A percentile compares a stretch with the other conserved stretches of the same genome.
These are phyloP conservation scores for Prochilodus magdalenae DNA, from an alignment of 2,113 vertebrate species.

Conservation along the genomic window DNA sequence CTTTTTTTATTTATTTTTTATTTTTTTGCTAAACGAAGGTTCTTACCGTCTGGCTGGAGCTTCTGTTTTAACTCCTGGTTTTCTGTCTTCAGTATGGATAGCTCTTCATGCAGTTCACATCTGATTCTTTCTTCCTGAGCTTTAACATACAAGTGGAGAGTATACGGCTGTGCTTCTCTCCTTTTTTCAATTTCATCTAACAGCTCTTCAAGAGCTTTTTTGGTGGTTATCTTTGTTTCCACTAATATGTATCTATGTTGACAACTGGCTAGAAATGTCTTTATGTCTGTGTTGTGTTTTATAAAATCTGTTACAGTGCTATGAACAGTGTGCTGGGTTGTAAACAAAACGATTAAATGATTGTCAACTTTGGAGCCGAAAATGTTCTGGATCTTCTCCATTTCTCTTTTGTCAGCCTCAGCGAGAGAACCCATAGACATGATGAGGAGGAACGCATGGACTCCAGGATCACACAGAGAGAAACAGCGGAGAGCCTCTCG, in stretches of 20 bases:
- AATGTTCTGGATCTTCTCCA: conserved; percentile 36
- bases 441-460: conserved; percentile 50
- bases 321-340: neutral
- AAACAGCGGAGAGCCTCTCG: conserved; percentile 23
- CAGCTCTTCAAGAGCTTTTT: neutral
- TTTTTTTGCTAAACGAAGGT: neutral
- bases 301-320: neutral
- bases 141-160: neutral
- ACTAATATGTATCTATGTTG: neutral
- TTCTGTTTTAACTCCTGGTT: neutral
- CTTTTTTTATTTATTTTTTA: too few relatives aligned
- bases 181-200: neutral
- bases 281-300: neutral
- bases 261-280: neutral
- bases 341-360: neutral
- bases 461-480: conserved; percentile 52
- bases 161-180: neutral
- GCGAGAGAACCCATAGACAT: conserved; percentile 1
- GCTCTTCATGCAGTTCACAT: neutral
- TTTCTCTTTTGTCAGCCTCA: conserved; percentile 46
- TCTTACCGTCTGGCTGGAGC: neutral
- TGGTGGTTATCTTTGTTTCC: neutral
- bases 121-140: neutral
- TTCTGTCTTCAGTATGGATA: neutral
- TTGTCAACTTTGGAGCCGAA: conserved; percentile 11